Conservation (phyloP, 2,888 invertebrate species). For the Pyrrhia umbra region DNA sequence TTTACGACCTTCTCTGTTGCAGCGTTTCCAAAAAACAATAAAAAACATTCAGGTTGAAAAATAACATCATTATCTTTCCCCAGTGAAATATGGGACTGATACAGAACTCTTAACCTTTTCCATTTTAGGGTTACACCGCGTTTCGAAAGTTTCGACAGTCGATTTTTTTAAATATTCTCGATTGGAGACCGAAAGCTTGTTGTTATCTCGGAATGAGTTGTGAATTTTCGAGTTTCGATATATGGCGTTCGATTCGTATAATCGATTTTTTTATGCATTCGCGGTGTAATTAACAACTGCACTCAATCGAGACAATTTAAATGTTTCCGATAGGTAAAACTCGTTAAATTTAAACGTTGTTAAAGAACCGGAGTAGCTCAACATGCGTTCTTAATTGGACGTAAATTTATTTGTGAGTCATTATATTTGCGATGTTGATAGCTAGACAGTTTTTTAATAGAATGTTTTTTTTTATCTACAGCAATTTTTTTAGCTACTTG, state of each 20-base stretch:
- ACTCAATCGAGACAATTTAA: conserved; percentile 74
- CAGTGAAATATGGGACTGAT: conserved; percentile 73
- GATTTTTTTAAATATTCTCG: conserved; percentile 61
- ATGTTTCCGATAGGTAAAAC: conserved; percentile 79
- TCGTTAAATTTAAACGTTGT: conserved; percentile 70
- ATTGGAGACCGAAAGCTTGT: conserved; percentile 53
- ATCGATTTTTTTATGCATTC: conserved; percentile 66
- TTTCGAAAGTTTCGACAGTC: conserved; percentile 59
- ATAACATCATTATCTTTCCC: conserved; percentile 73
- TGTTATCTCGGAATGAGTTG: conserved; percentile 68
- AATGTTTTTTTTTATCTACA: conserved; percentile 20
- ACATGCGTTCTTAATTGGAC: conserved; percentile 64
- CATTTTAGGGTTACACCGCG: conserved; percentile 70
- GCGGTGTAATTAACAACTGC: conserved; percentile 74
- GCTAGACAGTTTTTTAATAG: conserved; percentile 31
- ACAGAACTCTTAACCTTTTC: conserved; percentile 70
- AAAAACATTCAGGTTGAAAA: conserved; percentile 64
- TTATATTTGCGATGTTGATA: conserved; percentile 48
- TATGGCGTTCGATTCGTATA: conserved; percentile 62
- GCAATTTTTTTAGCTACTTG: conserved; percentile 19
- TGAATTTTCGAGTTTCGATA: conserved; percentile 67
- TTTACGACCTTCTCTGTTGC: conserved; percentile 61
- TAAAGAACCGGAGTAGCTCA: conserved; percentile 59
- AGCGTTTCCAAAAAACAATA: conserved; percentile 63
- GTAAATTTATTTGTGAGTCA: conserved; percentile 56